Conservation (phyloP, 2,113 vertebrate genomes). For the pig (Sus scrofa) region DNA sequence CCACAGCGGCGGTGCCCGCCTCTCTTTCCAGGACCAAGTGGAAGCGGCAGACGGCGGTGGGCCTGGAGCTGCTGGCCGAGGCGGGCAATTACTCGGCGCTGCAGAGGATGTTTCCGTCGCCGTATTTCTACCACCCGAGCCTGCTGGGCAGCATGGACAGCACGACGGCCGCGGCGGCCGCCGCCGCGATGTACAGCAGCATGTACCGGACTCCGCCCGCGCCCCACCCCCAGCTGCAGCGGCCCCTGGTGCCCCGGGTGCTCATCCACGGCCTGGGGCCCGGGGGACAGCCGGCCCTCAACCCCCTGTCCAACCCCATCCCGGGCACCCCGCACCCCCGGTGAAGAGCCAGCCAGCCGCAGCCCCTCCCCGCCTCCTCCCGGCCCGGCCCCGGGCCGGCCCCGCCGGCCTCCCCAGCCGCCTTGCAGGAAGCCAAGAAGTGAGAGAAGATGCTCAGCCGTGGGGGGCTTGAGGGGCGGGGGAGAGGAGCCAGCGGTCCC, state of each 20-base stretch:
- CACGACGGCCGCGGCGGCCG: constrained; percentile 96
- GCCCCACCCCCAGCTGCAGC: constrained; percentile 96
- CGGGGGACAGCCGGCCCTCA: constrained; percentile 96
- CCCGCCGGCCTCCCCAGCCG: constrained; percentile 81
- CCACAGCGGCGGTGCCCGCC: constrained; percentile 55
- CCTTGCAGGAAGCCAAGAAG: constrained; percentile 69
- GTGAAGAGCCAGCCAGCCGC: constrained; percentile 85
- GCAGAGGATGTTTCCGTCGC: constrained; percentile 99
- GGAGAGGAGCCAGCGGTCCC: constrained; percentile 61
- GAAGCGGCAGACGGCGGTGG: constrained; percentile 97
- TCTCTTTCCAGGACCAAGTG: constrained; percentile 93
- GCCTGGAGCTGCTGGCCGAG: constrained; percentile 96
- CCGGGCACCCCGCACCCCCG: constrained; percentile 94
- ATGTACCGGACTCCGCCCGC: constrained; percentile 99
- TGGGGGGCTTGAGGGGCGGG: constrained; percentile 48
- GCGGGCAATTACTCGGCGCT: constrained; percentile 98
- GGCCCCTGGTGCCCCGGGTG: constrained; percentile 97
- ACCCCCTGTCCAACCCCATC: constrained; percentile 94
- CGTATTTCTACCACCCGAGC: constrained; percentile 98
- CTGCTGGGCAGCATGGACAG: constrained; percentile 97
- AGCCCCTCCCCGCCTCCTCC: constrained; percentile 78
- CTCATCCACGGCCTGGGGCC: constrained; percentile 98
- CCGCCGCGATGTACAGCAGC: constrained; percentile 98
- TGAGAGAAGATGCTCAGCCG: constrained; percentile 58
- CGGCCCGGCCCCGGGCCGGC: constrained; percentile 83